Percentiles rank a stretch among this genome's conserved stretches.
phyloP scores from a whole-genome alignment of 2,113 vertebrate genomes.

The Dicrurus megarhynchus region DNA sequence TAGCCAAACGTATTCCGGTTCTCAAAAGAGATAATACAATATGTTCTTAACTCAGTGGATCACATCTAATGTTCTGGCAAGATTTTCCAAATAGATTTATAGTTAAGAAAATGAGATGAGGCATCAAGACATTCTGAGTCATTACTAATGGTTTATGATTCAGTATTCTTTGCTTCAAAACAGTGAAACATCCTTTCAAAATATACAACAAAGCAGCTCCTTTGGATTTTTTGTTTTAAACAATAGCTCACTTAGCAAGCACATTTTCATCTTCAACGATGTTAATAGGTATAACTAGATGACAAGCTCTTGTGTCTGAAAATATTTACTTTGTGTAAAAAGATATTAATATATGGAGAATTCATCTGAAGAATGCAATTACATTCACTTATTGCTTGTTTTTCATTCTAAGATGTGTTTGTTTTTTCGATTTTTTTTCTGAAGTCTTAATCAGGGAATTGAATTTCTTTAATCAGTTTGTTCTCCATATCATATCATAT shows the following conservation, averaged over 20 bases:
- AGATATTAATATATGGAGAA: background rate
- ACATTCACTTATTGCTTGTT: background rate
- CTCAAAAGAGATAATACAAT: background rate
- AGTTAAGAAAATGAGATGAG: background rate
- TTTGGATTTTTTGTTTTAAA: background rate
- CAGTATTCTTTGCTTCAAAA: background rate
- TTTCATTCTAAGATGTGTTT: background rate
- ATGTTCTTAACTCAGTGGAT: background rate
- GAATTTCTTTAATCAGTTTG: background rate
- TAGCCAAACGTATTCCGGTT: background rate
- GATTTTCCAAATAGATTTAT: background rate
- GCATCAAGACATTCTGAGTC: background rate
- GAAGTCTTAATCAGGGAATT: background rate
- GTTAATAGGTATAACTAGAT: background rate
- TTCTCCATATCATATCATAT: background rate
- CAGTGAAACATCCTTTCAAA: background rate
- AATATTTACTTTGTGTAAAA: background rate
- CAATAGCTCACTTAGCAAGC: background rate
- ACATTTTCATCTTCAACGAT: background rate
- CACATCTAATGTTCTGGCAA: background rate
- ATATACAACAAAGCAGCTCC: background rate
- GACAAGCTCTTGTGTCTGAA: background rate
- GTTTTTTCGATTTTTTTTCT: background rate
- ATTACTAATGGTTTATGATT: constrained; percentile 3
- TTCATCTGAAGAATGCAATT: background rate